Evolutionary conservation across 2,797 vertebrate genomes (phyloP).

Genomic region (Carapus acus): DNA sequence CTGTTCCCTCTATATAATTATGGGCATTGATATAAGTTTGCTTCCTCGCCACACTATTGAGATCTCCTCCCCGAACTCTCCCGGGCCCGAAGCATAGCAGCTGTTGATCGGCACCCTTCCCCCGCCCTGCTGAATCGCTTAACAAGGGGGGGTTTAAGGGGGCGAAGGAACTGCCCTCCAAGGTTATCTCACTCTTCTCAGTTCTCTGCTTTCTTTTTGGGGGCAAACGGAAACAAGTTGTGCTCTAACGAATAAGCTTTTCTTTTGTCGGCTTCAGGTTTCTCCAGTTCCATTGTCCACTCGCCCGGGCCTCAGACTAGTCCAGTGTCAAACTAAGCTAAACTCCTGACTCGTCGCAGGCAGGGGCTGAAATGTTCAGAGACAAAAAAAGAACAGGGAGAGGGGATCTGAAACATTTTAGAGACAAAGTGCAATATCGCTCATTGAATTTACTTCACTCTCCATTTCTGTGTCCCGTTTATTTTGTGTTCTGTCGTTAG

Average conservation of each 20-base stretch:
- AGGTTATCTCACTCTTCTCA: constrained; percentile 55
- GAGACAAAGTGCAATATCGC: constrained; percentile 99
- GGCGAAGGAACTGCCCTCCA: constrained; percentile 70
- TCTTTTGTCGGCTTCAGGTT: constrained; percentile 69
- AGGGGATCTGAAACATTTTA: constrained; percentile 84
- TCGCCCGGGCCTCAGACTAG: constrained; percentile 69
- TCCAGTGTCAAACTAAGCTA: constrained; percentile 84
- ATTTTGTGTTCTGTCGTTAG: constrained; percentile 63
- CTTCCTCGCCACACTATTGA: constrained; percentile 59
- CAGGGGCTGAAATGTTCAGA: constrained; percentile 71
- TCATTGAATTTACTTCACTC: constrained; percentile 86
- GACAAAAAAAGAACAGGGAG: constrained; percentile 61
- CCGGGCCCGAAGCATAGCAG: constrained; percentile 75
- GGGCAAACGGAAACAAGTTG: constrained; percentile 57
- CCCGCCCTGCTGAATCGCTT: constrained; percentile 39
- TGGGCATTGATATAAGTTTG: constrained; percentile 82
- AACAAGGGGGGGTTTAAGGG: constrained; percentile 48
- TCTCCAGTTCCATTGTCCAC: constrained; percentile 78
- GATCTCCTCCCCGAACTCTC: constrained; percentile 54
- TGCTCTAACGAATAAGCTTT: constrained; percentile 64
- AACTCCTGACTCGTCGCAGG: constrained; percentile 71
- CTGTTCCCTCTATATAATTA: constrained; percentile 53
- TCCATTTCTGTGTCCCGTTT: constrained; percentile 73
- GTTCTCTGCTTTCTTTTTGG: constrained; percentile 53
- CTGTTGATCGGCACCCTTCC: constrained; percentile 72